Evolutionary conservation across 1,140 invertebrate genomes (phyloP).

Genomic region (Neodiprion pinetum): DNA sequence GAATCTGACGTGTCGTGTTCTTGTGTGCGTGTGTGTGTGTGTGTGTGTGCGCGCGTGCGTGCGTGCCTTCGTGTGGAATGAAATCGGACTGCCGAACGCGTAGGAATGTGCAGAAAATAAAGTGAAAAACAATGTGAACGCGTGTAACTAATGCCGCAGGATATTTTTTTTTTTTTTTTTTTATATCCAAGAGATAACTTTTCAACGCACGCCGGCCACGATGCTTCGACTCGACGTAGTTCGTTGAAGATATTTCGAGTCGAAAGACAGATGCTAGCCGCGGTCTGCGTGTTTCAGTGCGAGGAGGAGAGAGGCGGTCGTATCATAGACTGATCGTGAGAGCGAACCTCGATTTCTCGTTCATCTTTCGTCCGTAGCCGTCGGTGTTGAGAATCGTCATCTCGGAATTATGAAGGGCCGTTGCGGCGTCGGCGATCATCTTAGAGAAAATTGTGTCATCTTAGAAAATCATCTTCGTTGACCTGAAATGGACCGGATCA

Average conservation of each 20-base stretch:
- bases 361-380: neutral
- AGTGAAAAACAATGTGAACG: constrained; percentile 1
- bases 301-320: neutral
- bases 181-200: no score
- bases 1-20: no score
- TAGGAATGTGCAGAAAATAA: neutral
- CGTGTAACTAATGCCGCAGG: neutral
- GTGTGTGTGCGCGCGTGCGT: no score
- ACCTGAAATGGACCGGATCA: constrained; percentile 9
- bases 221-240: no score
- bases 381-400: neutral
- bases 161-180: no score
- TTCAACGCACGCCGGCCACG: no score
- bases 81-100: neutral
- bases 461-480: neutral
- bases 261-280: no score
- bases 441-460: neutral
- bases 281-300: no score
- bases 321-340: neutral
- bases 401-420: neutral
- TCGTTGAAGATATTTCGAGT: no score
- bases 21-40: no score
- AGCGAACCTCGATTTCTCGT: neutral
- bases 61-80: neutral
- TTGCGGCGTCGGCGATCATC: neutral